Evolutionary conservation across 2,113 vertebrate species (phyloP).

Genomic region (Salminus brasiliensis): DNA sequence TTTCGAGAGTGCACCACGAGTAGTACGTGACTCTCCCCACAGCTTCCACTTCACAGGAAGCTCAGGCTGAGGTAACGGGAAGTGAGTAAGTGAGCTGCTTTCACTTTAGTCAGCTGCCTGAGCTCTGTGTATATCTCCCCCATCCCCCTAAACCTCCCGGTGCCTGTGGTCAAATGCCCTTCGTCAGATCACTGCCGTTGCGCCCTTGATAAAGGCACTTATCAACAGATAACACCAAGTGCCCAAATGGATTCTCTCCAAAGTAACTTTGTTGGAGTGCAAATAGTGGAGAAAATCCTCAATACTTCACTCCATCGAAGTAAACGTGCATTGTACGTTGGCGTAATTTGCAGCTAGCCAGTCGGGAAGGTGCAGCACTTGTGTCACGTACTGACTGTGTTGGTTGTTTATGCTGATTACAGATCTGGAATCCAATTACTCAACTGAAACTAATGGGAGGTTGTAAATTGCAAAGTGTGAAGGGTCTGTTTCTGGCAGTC

Average conservation of each 20-base stretch:
- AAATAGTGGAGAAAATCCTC: too few species aligned
- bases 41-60: constrained; percentile 44
- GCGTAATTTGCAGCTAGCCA: background rate
- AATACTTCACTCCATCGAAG: too few species aligned
- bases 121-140: background rate
- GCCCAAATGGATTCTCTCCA: too few species aligned
- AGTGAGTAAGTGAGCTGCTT: constrained; percentile 15
- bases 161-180: constrained; percentile 3
- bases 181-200: background rate
- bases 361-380: background rate
- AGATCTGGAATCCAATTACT: constrained; percentile 13
- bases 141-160: background rate
- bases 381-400: background rate
- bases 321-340: background rate
- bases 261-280: too few species aligned
- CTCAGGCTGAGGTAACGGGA: constrained; percentile 32
- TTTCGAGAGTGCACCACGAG: constrained; percentile 18
- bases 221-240: background rate
- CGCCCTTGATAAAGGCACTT: background rate
- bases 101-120: constrained; percentile 1
- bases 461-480: background rate
- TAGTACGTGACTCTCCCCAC: constrained; percentile 60
- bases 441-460: constrained; percentile 7
- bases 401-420: constrained; percentile 1
- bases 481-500: background rate